phyloP scores from a whole-genome alignment of 2,888 invertebrate genomes.

The Cantharis lateralis region DNA sequence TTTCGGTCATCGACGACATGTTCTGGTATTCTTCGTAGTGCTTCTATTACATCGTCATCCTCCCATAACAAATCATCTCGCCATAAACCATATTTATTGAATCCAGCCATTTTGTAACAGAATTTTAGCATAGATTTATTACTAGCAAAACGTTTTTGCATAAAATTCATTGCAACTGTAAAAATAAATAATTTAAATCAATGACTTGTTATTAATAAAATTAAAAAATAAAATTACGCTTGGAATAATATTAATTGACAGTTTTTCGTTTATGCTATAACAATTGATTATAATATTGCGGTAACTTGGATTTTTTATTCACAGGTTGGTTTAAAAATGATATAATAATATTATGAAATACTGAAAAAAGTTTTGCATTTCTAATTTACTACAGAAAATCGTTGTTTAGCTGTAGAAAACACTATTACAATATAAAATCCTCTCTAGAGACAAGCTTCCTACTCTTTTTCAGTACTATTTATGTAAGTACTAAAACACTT shows the following conservation, averaged over 20 bases:
- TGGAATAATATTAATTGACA: neutral
- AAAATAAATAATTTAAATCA: neutral
- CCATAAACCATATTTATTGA: constrained; percentile 80
- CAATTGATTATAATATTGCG: neutral
- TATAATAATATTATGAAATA: too few relatives aligned
- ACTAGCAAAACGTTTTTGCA: constrained; percentile 51
- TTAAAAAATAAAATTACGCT: neutral
- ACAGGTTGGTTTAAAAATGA: too few relatives aligned
- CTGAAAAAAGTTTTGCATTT: too few relatives aligned
- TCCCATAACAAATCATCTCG: constrained; percentile 80
- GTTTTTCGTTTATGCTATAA: neutral
- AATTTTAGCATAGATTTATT: constrained; percentile 64
- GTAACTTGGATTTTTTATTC: too few relatives aligned
- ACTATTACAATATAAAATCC: too few relatives aligned
- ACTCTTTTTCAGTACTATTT: too few relatives aligned
- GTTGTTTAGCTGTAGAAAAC: too few relatives aligned
- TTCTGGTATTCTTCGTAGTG: constrained; percentile 77
- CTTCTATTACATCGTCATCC: constrained; percentile 75
- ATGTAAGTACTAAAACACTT: too few relatives aligned
- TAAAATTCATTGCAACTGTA: constrained; percentile 22
- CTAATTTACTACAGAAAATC: too few relatives aligned
- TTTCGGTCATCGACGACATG: constrained; percentile 79
- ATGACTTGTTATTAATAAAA: neutral
- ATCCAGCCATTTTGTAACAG: constrained; percentile 79
- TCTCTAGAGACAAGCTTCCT: too few relatives aligned